Conservation (phyloP, 2,797 vertebrate species). For the Garrulus glandarius region DNA sequence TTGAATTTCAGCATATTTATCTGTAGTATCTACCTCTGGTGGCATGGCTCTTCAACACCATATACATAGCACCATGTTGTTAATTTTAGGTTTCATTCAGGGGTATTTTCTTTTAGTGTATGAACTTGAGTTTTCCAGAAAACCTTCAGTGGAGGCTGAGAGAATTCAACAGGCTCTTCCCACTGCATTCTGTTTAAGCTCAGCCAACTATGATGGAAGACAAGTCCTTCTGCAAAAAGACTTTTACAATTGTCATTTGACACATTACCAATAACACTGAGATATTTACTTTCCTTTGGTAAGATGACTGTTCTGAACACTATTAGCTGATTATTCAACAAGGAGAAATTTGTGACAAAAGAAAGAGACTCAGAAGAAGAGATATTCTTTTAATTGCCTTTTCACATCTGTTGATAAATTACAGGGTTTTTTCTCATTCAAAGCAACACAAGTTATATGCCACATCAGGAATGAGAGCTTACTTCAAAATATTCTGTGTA, state of each 20-base stretch:
- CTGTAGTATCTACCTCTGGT: neutral
- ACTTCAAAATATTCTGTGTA: neutral
- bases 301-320: neutral
- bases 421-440: neutral
- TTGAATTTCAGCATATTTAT: neutral
- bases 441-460: neutral
- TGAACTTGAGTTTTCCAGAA: neutral
- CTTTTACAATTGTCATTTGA: neutral
- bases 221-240: neutral
- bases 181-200: neutral
- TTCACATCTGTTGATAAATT: neutral
- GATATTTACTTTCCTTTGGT: neutral
- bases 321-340: neutral
- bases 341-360: neutral
- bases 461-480: neutral
- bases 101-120: neutral
- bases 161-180: neutral
- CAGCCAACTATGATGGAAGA: neutral
- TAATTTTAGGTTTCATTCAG: neutral
- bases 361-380: neutral
- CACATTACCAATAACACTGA: neutral
- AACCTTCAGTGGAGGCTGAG: neutral
- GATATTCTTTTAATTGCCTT: neutral
- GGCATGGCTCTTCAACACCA: neutral
- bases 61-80: neutral